Conservation (phyloP, 2,888 invertebrate genomes). For the Smittia aterrima region DNA sequence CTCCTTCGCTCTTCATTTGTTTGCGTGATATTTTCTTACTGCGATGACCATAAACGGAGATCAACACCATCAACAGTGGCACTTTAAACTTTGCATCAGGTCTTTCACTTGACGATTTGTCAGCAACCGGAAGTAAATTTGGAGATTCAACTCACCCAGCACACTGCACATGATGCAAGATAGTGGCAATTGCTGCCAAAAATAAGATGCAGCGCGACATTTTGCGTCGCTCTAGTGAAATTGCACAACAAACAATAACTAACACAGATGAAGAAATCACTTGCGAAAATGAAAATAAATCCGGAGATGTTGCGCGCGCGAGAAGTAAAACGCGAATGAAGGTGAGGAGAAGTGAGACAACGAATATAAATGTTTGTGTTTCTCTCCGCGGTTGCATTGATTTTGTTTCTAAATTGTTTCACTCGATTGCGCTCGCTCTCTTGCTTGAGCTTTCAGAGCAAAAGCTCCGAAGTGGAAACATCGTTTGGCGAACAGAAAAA, state of each 20-base stretch:
- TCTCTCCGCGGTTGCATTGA: background rate
- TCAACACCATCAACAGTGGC: constrained; percentile 31
- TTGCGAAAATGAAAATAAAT: constrained; percentile 7
- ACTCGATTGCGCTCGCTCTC: background rate
- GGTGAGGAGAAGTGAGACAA: background rate
- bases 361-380: constrained; percentile 5
- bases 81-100: constrained; percentile 18
- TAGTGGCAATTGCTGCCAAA: constrained; percentile 15
- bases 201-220: constrained; percentile 35
- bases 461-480: too few relatives aligned
- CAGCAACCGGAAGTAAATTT: constrained; percentile 13
- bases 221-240: constrained; percentile 33
- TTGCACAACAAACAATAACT: constrained; percentile 42
- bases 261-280: constrained; percentile 33
- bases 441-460: background rate
- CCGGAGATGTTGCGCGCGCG: background rate
- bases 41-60: constrained; percentile 38
- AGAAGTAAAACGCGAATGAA: background rate
- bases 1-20: constrained; percentile 17
- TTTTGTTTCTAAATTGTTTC: background rate
- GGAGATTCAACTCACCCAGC: constrained; percentile 31
- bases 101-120: background rate
- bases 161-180: constrained; percentile 12
- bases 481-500: too few relatives aligned
- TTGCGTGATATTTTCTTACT: constrained; percentile 13